A percentile compares a stretch with the other conserved stretches of the same genome.
phyloP scores from a whole-genome alignment of 2,113 vertebrate genomes.

The Megaleporinus macrocephalus region DNA sequence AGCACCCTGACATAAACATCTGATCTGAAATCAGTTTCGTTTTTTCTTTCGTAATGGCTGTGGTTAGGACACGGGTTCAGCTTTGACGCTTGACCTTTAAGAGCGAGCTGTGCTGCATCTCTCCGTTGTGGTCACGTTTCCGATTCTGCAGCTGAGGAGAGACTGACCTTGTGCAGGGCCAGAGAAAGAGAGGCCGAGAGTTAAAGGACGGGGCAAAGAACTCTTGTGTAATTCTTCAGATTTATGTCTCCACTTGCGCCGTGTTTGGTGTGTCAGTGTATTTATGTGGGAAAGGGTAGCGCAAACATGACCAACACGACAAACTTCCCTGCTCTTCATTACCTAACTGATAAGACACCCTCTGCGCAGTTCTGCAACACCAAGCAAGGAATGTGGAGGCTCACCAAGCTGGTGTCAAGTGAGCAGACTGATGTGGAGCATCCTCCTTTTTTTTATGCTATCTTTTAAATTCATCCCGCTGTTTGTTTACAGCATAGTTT shows the following conservation, averaged over 20 bases:
- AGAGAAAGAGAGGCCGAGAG: not conserved
- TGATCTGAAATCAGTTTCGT: not conserved
- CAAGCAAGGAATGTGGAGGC: constrained; percentile 19
- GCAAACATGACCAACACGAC: constrained; percentile 11
- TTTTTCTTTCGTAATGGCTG: not conserved
- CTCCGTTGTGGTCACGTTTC: constrained; percentile 8
- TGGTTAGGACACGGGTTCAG: not conserved
- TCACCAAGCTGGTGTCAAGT: constrained; percentile 5
- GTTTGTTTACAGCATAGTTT: constrained; percentile 30
- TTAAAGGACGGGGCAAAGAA: constrained; percentile 23
- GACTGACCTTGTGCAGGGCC: not conserved
- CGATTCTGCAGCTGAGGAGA: constrained; percentile 13
- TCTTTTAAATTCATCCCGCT: constrained; percentile 25
- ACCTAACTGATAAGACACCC: constrained; percentile 25
- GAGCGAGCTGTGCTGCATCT: constrained; percentile 19
- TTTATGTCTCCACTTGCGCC: constrained; percentile 31
- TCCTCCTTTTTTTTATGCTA: constrained; percentile 38
- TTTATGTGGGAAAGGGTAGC: constrained; percentile 26
- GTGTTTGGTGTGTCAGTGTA: constrained; percentile 32
- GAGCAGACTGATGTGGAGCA: constrained; percentile 32
- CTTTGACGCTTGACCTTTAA: constrained; percentile 23
- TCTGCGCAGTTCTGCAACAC: not conserved
- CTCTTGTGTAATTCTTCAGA: constrained; percentile 26
- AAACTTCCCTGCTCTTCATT: not conserved
- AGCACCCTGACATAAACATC: not conserved